Percentiles rank a stretch among this genome's conserved stretches.
These are phyloP conservation scores for Panagrolaimus sp. DNA, from an alignment of 1,140 invertebrate genomes.

Conservation along the genomic window DNA sequence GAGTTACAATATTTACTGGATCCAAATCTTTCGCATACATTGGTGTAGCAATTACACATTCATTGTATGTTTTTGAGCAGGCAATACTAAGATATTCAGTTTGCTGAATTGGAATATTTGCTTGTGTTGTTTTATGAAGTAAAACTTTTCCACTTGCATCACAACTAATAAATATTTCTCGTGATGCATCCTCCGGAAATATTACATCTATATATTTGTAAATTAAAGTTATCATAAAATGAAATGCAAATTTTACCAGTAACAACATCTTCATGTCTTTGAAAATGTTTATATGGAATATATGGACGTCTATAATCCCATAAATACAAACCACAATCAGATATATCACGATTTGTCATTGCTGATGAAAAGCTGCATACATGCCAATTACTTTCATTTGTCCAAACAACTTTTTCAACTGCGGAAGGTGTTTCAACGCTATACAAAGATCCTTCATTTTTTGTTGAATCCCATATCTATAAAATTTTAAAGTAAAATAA, in stretches of 20 bases:
- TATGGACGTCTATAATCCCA: background rate
- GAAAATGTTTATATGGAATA: background rate
- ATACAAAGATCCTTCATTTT: background rate
- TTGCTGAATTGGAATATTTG: background rate
- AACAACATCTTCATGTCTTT: background rate
- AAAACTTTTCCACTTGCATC: background rate
- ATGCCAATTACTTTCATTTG: background rate
- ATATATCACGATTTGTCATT: background rate
- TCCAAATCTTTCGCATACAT: background rate
- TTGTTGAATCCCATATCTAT: background rate
- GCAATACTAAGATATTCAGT: background rate
- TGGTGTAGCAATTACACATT: background rate
- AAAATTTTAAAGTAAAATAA: too few relatives aligned
- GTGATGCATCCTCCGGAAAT: background rate
- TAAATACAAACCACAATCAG: background rate
- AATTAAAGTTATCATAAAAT: too few relatives aligned
- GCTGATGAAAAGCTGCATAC: background rate
- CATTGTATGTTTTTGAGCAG: background rate
- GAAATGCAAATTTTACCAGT: background rate
- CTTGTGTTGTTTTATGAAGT: background rate
- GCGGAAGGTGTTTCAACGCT: background rate
- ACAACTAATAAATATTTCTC: background rate
- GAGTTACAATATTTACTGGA: background rate
- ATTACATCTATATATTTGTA: background rate
- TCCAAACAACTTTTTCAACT: conserved; percentile 4